A percentile compares a stretch with the other conserved stretches of the same genome.
phyloP scores from a whole-genome alignment of 2,888 invertebrate species.

The Osedax frankpressi region DNA sequence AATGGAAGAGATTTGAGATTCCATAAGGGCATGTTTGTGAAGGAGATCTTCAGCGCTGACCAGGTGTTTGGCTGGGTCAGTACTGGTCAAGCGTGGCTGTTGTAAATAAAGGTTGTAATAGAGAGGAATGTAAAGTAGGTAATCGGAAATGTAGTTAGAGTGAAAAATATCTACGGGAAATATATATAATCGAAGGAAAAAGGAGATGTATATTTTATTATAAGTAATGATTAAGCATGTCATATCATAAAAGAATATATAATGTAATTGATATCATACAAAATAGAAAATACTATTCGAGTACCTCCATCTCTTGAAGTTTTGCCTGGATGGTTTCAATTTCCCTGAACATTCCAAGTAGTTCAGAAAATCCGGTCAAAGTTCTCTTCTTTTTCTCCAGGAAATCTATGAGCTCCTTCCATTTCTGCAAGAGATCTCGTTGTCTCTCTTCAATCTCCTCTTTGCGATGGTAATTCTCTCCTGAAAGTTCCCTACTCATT shows the following conservation, averaged over 20 bases:
- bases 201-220: background rate
- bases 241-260: background rate
- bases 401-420: conserved; percentile 70
- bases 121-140: too few species aligned
- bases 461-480: conserved; percentile 79
- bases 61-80: conserved; percentile 81
- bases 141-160: too few species aligned
- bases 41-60: conserved; percentile 84
- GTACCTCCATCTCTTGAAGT: conserved; percentile 67
- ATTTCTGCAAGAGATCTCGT: conserved; percentile 67
- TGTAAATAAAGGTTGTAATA: background rate
- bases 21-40: conserved; percentile 82
- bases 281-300: background rate
- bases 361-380: conserved; percentile 58
- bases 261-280: background rate
- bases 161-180: too few species aligned
- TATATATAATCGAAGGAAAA: too few species aligned
- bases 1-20: conserved; percentile 74
- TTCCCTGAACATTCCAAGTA: conserved; percentile 78
- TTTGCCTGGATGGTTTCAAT: conserved; percentile 76
- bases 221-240: background rate
- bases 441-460: conserved; percentile 61
- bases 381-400: conserved; percentile 59
- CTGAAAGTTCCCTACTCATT: conserved; percentile 80
- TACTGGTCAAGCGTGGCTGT: conserved; percentile 61